These are phyloP conservation scores for Drosophila formosana DNA, from an alignment of 2,888 invertebrate species.

Conservation along the genomic window DNA sequence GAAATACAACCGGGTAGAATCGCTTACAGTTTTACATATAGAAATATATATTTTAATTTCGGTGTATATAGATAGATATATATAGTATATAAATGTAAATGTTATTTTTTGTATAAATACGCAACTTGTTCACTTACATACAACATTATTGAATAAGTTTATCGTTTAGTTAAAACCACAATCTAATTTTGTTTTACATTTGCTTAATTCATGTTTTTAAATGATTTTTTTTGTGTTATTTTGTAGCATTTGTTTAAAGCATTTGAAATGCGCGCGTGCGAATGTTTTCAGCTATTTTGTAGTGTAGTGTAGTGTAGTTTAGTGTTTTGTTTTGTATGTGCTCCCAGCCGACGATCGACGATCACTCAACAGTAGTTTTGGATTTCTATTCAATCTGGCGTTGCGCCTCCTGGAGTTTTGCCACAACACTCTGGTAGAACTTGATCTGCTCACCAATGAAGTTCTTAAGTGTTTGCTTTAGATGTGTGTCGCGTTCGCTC, in stretches of 20 bases:
- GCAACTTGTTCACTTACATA: slow-evolving; percentile 66
- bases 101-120: slow-evolving; percentile 58
- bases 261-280: slow-evolving; percentile 77
- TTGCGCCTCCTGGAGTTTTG: slow-evolving; percentile 89
- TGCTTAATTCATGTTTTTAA: slow-evolving; percentile 8
- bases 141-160: slow-evolving; percentile 57
- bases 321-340: slow-evolving; percentile 43
- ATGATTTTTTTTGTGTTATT: slow-evolving; percentile 21
- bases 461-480: slow-evolving; percentile 93
- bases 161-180: slow-evolving; percentile 59
- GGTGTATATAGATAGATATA: slow-evolving; percentile 52
- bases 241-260: slow-evolving; percentile 55
- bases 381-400: slow-evolving; percentile 84
- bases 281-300: slow-evolving; percentile 68
- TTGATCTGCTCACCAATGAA: slow-evolving; percentile 95
- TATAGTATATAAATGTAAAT: slow-evolving; percentile 49
- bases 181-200: slow-evolving; percentile 38
- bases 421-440: slow-evolving; percentile 95
- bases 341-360: slow-evolving; percentile 54
- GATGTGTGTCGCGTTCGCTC: slow-evolving; percentile 92
- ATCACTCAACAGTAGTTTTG: slow-evolving; percentile 3
- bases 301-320: slow-evolving; percentile 40
- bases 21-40: slow-evolving; percentile 30
- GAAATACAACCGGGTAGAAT: neutral
- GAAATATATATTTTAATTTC: slow-evolving; percentile 50